Conservation (phyloP, 2,888 invertebrate genomes). For the Phyto melanocephala region DNA sequence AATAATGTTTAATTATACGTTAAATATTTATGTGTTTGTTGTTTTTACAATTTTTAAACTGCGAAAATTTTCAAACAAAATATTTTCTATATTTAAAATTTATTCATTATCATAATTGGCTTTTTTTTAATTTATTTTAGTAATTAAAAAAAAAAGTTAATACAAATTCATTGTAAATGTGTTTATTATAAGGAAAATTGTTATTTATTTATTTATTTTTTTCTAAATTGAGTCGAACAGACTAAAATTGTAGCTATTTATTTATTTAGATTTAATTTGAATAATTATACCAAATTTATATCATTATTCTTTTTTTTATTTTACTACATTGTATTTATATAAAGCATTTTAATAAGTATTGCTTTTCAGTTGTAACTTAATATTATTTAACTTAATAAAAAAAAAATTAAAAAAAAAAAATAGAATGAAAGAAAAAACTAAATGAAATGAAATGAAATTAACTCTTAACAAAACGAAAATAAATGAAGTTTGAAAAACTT, state of each 20-base stretch:
- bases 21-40: no score
- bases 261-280: no score
- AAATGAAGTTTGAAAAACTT: constrained; percentile 59
- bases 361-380: constrained; percentile 34
- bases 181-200: neutral
- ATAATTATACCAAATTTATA: constrained; percentile 13
- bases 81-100: no score
- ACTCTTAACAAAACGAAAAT: constrained; percentile 58
- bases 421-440: neutral
- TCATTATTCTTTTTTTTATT: neutral
- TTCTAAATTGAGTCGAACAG: no score
- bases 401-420: neutral
- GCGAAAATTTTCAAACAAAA: no score
- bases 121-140: neutral
- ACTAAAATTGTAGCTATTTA: no score
- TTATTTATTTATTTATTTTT: no score
- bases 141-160: neutral
- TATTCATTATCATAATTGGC: no score
- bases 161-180: neutral
- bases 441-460: constrained; percentile 42
- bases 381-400: constrained; percentile 13
- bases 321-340: no score
- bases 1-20: no score
- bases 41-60: no score
- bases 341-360: constrained; percentile 28